Evolutionary conservation across 2,797 vertebrate species (phyloP).

Genomic region (Decapterus maruadsi): DNA sequence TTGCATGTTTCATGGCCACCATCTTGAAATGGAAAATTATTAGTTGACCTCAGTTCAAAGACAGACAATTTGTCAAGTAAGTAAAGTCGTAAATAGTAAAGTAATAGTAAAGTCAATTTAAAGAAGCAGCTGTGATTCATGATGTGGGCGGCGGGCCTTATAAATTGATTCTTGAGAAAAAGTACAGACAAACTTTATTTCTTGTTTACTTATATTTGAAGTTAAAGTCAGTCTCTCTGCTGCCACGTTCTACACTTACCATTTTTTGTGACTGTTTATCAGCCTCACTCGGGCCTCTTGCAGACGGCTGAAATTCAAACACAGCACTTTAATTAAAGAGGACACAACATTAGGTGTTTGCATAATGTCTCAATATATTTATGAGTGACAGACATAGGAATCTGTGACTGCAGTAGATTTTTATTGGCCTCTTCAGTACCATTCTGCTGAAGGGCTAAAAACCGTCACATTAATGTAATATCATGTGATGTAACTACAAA

Average conservation of each 20-base stretch:
- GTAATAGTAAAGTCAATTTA: neutral
- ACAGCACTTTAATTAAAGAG: neutral
- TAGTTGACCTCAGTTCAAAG: neutral
- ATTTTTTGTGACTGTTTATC: too few relatives aligned
- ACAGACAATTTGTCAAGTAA: neutral
- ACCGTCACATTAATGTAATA: too few relatives aligned
- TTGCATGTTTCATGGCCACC: too few relatives aligned
- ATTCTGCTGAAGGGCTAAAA: too few relatives aligned
- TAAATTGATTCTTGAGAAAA: neutral
- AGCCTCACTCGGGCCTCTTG: too few relatives aligned
- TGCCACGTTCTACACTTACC: slow-evolving; percentile 6
- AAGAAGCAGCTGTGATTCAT: neutral
- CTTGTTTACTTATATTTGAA: too few relatives aligned
- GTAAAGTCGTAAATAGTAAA: neutral
- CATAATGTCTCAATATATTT: neutral
- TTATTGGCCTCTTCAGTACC: too few relatives aligned
- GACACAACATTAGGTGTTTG: neutral
- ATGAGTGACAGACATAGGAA: too few relatives aligned
- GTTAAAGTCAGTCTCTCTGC: neutral
- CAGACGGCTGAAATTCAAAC: neutral
- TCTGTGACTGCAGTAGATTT: too few relatives aligned
- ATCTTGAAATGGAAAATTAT: neutral
- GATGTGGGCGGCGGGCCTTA: neutral
- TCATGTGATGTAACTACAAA: too few relatives aligned
- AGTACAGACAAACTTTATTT: too few relatives aligned